Evolutionary conservation across 2,888 invertebrate genomes (phyloP).

Genomic region (Zonitis immaculata): DNA sequence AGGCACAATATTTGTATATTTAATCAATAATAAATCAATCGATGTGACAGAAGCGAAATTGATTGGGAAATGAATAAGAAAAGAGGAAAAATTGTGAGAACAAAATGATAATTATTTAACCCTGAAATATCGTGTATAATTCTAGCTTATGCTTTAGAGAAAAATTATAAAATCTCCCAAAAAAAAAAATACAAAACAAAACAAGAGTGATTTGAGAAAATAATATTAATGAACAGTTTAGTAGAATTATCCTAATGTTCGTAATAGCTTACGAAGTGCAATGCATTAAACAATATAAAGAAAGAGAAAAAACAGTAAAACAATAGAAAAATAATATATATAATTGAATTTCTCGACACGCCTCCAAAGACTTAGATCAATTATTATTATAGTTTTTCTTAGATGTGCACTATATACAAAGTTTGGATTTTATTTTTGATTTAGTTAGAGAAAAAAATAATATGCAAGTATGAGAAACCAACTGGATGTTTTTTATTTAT

Average conservation of each 20-base stretch:
- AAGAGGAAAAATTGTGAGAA: constrained; percentile 21
- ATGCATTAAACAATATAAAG: constrained; percentile 30
- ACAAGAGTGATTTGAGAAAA: no score
- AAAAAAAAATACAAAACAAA: constrained; percentile 31
- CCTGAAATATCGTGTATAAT: constrained; percentile 31
- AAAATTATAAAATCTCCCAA: constrained; percentile 5
- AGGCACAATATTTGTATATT: no score
- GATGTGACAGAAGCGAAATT: not conserved
- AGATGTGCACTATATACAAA: constrained; percentile 31
- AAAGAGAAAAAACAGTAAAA: constrained; percentile 4
- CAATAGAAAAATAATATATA: constrained; percentile 1
- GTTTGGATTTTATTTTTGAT: constrained; percentile 27
- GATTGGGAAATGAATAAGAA: no score
- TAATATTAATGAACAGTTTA: no score
- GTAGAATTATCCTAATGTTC: constrained; percentile 34
- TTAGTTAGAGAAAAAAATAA: no score
- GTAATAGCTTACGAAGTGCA: constrained; percentile 40
- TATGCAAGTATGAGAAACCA: constrained; percentile 3
- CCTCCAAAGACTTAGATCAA: constrained; percentile 13
- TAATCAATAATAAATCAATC: no score
- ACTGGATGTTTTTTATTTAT: not conserved
- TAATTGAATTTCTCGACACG: constrained; percentile 16
- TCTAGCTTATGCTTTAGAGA: constrained; percentile 45
- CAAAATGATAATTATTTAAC: constrained; percentile 23
- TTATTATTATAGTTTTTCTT: constrained; percentile 27